Base-by-base conservation (phyloP, 2,797 vertebrate species). In the Benthosema pterotum region DNA sequence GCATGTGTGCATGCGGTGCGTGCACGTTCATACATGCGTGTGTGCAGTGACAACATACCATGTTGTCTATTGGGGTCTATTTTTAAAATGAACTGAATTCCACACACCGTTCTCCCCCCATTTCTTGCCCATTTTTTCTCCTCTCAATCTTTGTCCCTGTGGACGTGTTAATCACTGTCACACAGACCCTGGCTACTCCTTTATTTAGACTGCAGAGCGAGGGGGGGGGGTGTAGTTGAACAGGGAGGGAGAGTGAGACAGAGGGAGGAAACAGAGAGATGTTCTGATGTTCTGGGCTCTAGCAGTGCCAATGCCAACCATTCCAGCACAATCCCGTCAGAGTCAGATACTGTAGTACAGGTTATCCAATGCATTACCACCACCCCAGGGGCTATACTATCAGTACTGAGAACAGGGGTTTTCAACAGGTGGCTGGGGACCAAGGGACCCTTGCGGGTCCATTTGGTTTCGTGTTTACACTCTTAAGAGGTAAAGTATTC, bases 51-150 rank as follows among this genome's bases (percentile, higher is more conserved):
- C 49, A 9, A 51, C 49, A 32, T 32, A 32, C 28, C 0, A 7
- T 32, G 28, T n/a, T n/a, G n/a, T n/a, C 58, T 76, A 62, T 60
- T 72, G 51, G 52, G 46, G 54, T 79, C 84, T 87, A 67, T 85
- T 88, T 84, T 82, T 88, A 87, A n/a, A 82, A 64, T 84, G 84
- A 84, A 86, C 77, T 88, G 83, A 75, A 89, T 87, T 86, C 72
- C 63, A 59, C 46, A 53, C 60, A 72, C 67, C 14, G 57, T 61
- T 69, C 68, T 67, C 75, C 63, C 62, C 63, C 62, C 13, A 15
- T 6, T 67, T 57, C 67, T 71, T 65, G 11, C 16, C 19, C n/a
- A 19, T 47, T 14, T 42, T 17, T 57, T 32, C 49, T 69, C 73
- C 66, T 68, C 69, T 82, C 54, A 6, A 59, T 50, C 57, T 67